A percentile compares a stretch with the other conserved stretches of the same genome.
phyloP scores from a whole-genome alignment of 2,888 invertebrate genomes.

The Clepsis dumicolana region DNA sequence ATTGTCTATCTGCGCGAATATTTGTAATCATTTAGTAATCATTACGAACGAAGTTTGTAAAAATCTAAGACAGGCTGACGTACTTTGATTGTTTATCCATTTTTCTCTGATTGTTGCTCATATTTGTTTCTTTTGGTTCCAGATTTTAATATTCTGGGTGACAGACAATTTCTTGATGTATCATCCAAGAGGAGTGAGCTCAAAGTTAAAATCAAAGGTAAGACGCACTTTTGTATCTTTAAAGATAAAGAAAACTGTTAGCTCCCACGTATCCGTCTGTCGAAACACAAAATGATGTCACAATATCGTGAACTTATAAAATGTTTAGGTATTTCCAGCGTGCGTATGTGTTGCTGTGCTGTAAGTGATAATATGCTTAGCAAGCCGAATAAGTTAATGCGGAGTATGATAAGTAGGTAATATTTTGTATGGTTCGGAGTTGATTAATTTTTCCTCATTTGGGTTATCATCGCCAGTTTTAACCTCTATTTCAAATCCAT shows the following conservation, averaged over 20 bases:
- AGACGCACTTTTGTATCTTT: conserved; percentile 23
- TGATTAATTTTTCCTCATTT: not conserved
- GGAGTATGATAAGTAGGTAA: not conserved
- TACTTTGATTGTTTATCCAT: conserved; percentile 43
- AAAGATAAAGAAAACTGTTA: not conserved
- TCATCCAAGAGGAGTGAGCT: conserved; percentile 81
- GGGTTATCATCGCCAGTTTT: not conserved
- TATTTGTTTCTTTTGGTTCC: conserved; percentile 57
- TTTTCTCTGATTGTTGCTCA: not conserved
- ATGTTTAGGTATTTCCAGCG: not conserved
- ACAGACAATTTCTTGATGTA: conserved; percentile 94
- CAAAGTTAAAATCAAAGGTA: conserved; percentile 83
- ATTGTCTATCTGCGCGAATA: conserved; percentile 27
- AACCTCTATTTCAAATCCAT: conserved; percentile 45
- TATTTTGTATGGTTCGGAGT: not conserved
- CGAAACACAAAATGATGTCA: not conserved
- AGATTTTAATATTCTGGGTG: conserved; percentile 95
- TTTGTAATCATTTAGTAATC: conserved; percentile 7
- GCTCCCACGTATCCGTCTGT: not conserved
- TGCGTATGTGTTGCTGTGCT: not conserved
- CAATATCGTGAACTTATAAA: not conserved
- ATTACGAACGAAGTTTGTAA: too few species aligned
- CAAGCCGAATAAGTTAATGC: not conserved
- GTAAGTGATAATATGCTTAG: not conserved
- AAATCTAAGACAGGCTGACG: not conserved